A percentile compares a stretch with the other conserved stretches of the same genome.
These are phyloP conservation scores for Cephalopholis sonnerati DNA, from an alignment of 2,113 vertebrate genomes.

Conservation along the genomic window DNA sequence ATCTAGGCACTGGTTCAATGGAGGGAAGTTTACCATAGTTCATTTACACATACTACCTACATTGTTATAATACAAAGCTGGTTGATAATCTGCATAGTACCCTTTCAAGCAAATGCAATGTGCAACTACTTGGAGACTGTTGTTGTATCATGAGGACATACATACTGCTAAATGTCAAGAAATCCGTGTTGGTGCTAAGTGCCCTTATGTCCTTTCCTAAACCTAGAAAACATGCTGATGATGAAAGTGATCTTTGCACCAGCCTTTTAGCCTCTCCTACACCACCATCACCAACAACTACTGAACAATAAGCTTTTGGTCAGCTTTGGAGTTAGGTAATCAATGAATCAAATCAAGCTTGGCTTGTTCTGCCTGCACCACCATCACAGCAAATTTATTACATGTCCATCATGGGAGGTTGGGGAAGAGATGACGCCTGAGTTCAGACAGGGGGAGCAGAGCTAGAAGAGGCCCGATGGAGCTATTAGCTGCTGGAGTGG, in stretches of 20 bases:
- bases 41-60: too few species aligned
- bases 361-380: slow-evolving; percentile 11
- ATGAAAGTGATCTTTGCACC: background rate
- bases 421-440: slow-evolving; percentile 27
- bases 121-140: too few species aligned
- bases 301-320: slow-evolving; percentile 35
- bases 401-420: slow-evolving; percentile 53
- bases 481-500: slow-evolving; percentile 67
- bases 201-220: background rate
- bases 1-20: too few species aligned
- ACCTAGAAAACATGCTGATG: slow-evolving; percentile 3
- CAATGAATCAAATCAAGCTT: slow-evolving; percentile 60
- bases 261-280: background rate
- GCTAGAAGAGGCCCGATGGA: slow-evolving; percentile 43
- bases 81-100: too few species aligned
- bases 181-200: too few species aligned
- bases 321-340: slow-evolving; percentile 52
- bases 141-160: too few species aligned
- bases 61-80: too few species aligned
- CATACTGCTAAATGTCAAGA: too few species aligned
- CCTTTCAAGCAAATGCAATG: too few species aligned
- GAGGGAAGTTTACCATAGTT: too few species aligned
- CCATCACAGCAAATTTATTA: slow-evolving; percentile 62
- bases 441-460: slow-evolving; percentile 11
- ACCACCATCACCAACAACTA: background rate